Conservation (phyloP, 2,797 vertebrate genomes). For the Acropternis orthonyx region DNA sequence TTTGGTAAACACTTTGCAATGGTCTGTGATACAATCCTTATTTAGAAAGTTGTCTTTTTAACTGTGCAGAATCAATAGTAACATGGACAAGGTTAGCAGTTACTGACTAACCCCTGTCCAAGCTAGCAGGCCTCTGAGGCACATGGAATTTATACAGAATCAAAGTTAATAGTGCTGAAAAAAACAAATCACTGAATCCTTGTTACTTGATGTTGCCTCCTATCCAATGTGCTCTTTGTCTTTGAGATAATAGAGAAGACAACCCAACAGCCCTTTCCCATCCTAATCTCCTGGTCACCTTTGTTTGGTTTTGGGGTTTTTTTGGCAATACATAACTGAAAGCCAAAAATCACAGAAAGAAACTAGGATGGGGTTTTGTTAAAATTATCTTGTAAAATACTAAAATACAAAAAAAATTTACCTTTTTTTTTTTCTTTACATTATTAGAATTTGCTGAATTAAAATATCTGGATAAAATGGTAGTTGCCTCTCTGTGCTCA, state of each 20-base stretch:
- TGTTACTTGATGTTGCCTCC: background rate
- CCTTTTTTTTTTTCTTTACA: background rate
- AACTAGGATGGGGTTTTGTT: background rate
- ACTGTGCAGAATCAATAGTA: conserved; percentile 78
- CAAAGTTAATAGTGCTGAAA: background rate
- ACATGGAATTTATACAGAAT: conserved; percentile 26
- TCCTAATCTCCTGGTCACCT: background rate
- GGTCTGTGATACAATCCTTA: conserved; percentile 3
- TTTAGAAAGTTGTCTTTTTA: conserved; percentile 21
- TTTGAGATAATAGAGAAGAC: background rate
- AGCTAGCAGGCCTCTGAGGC: conserved; percentile 65
- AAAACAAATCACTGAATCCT: background rate
- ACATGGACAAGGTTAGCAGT: conserved; percentile 74
- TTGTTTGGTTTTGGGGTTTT: background rate
- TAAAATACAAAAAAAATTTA: background rate
- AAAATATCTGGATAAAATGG: background rate
- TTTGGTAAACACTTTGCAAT: background rate
- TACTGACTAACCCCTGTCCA: conserved; percentile 71
- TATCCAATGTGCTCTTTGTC: background rate
- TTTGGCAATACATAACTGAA: background rate
- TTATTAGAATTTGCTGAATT: background rate
- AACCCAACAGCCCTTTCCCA: background rate
- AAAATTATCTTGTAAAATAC: background rate
- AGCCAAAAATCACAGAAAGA: background rate
- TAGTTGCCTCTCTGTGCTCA: background rate